A percentile compares a stretch with the other conserved stretches of the same genome.
Evolutionary conservation across 2,888 invertebrate genomes (phyloP).

Genomic region (Barypeithes pellucidus): DNA sequence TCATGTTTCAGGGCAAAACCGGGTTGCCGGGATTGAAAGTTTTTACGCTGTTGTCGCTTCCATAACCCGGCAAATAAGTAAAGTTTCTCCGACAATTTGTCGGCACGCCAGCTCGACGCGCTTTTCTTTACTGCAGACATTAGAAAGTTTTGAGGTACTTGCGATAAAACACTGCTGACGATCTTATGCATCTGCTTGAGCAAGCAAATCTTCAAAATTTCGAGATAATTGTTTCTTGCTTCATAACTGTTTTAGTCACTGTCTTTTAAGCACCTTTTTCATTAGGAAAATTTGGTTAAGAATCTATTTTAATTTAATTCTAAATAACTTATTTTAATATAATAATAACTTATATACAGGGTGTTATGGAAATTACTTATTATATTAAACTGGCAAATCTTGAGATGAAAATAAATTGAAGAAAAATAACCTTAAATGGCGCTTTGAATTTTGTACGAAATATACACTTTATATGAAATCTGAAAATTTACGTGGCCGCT

Average conservation of each 20-base stretch:
- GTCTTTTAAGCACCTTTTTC: constrained; percentile 1
- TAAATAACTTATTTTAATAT: no score
- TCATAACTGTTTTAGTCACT: constrained; percentile 4
- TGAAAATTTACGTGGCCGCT: no score
- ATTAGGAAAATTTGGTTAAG: background rate
- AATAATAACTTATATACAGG: no score
- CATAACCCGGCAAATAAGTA: constrained; percentile 44
- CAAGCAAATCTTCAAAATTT: constrained; percentile 19
- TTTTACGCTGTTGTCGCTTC: constrained; percentile 40
- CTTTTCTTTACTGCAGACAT: constrained; percentile 34
- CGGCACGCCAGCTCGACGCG: constrained; percentile 35
- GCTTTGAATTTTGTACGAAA: no score
- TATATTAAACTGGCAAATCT: no score
- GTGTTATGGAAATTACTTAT: no score
- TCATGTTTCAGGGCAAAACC: constrained; percentile 9
- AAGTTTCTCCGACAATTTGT: constrained; percentile 44
- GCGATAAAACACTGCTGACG: constrained; percentile 35
- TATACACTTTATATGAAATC: no score
- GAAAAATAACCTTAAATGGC: no score
- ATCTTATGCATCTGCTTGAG: constrained; percentile 35
- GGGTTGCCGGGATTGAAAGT: constrained; percentile 27
- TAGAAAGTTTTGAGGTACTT: constrained; percentile 35
- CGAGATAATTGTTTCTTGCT: constrained; percentile 14
- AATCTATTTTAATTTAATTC: no score
- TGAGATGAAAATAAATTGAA: no score